These are phyloP conservation scores for Megaceryle maxima DNA, from an alignment of 2,113 vertebrate species.

Conservation along the genomic window DNA sequence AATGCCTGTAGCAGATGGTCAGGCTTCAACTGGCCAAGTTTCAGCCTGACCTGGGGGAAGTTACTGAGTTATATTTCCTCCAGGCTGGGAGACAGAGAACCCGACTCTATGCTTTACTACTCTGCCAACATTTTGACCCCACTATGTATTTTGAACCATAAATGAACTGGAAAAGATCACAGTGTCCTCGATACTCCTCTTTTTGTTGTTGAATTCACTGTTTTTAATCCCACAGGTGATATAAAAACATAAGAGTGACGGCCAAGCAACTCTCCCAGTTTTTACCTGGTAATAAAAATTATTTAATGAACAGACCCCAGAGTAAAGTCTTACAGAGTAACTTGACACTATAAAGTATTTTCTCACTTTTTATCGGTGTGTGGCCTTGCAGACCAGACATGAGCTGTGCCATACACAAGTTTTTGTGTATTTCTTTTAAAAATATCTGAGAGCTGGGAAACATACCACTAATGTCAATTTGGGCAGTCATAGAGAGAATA, in stretches of 20 bases:
- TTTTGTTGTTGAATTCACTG: constrained; percentile 23
- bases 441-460: background rate
- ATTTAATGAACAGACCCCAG: background rate
- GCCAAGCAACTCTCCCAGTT: constrained; percentile 29
- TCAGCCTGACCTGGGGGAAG: background rate
- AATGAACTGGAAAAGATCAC: background rate
- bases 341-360: background rate
- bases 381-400: background rate
- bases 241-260: background rate
- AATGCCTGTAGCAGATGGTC: background rate
- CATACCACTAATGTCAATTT: background rate
- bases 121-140: background rate
- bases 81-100: background rate
- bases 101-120: background rate
- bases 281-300: constrained; percentile 38
- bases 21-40: background rate
- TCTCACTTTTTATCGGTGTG: background rate
- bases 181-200: background rate
- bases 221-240: constrained; percentile 23
- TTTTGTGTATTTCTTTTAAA: background rate
- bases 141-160: constrained; percentile 4
- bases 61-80: background rate
- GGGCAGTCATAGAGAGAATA: background rate
- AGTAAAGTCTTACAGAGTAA: background rate
- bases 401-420: background rate